Evolutionary conservation across 35 echinoderm and acorn worm genomes (phyloP), one percentile per base, ranked within the genome.

Genomic region (Hemicentrotus pulcherrimus): DNA sequence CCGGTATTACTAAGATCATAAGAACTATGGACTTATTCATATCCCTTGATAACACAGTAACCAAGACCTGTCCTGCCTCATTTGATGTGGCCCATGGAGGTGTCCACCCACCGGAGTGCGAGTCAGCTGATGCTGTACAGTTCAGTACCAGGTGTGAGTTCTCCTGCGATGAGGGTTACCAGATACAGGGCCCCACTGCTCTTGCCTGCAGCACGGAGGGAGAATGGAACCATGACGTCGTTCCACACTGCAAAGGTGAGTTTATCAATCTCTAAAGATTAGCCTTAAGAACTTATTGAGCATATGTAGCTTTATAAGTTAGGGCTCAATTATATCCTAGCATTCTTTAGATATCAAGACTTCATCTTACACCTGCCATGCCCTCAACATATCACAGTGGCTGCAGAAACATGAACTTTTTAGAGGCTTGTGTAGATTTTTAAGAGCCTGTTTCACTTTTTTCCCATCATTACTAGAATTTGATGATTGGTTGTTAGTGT

Each of bases 101-200:
- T 28, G 95, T 92, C 7, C 4, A 59, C 30, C 95, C 95, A 41
- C 32, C 52, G 0, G 14, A 91, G 52, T 95, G 95, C 61, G 22
- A 31, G 30, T 31, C 48, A 47, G 12, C 95, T 2, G 31, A 71
- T 32, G 41, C 88, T 24, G 31, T 92, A n/a, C 95, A 12, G 5
- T 95, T 91, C 46, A 55, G 61, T 46, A 95, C 95, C 12, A 70
- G 32, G 14, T 95, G 95, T 47, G 31, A 59, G 48, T 95, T 95
- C 89, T 61, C 95, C 8, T 95, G 95, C 31, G 95, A 47, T 12
- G 48, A 78, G 19, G 95, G 95, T 12, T 95, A 92, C 89, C 45
- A 65, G 47, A 88, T 91, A 32, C 86, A 92, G 32, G 95, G 95
- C 2, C 95, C 95, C 18, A 33, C 47, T 12, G 59, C 31, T 19